Evolutionary conservation across 2,113 vertebrate genomes (phyloP).

Genomic region (Emydocephalus ijimae): DNA sequence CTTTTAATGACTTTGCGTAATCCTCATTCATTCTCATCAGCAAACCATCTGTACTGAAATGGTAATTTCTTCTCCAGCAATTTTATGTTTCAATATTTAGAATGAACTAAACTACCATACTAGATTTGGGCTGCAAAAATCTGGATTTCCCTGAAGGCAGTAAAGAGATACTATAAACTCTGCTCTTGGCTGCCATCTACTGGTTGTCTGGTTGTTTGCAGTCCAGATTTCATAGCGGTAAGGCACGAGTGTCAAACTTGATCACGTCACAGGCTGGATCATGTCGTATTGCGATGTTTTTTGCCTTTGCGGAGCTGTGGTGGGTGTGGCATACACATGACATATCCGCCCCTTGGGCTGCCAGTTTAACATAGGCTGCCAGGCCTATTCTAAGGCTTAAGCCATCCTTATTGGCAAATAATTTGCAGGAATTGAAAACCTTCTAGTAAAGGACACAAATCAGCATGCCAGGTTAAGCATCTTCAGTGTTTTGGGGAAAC

Average conservation of each 20-base stretch:
- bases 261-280: too few species aligned
- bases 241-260: background rate
- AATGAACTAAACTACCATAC: background rate
- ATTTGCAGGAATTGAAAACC: constrained; percentile 38
- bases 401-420: constrained; percentile 52
- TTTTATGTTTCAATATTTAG: constrained; percentile 54
- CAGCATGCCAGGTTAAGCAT: background rate
- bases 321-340: fast-evolving
- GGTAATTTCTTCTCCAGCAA: constrained; percentile 44
- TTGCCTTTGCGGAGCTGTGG: too few species aligned
- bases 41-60: constrained; percentile 59
- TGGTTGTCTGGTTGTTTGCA: background rate
- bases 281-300: too few species aligned
- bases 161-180: background rate
- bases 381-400: background rate
- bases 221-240: background rate
- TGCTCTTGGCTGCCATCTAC: background rate
- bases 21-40: constrained; percentile 59
- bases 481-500: background rate
- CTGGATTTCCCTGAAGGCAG: background rate
- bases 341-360: too few species aligned
- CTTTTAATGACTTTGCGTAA: constrained; percentile 59
- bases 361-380: too few species aligned
- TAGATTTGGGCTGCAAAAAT: background rate
- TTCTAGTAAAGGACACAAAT: constrained; percentile 21